Evolutionary conservation across 1,140 invertebrate species (phyloP).

Genomic region (Cotesia typhae): DNA sequence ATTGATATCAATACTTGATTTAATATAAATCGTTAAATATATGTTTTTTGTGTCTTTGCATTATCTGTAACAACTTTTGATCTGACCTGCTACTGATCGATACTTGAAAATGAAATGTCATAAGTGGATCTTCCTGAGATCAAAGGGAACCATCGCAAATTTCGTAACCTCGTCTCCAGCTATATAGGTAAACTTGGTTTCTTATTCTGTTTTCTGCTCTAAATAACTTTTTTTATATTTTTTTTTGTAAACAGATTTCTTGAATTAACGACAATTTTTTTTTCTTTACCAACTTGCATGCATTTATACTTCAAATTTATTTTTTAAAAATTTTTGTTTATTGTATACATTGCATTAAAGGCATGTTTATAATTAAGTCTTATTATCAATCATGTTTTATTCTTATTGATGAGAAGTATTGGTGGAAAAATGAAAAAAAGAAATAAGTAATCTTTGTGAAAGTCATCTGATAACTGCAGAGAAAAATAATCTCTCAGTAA

Average conservation of each 20-base stretch:
- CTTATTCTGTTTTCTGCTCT: conserved; percentile 52
- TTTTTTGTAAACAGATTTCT: conserved; percentile 39
- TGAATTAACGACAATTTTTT: not conserved
- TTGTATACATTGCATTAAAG: too few relatives aligned
- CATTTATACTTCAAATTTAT: too few relatives aligned
- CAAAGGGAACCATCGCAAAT: conserved; percentile 97
- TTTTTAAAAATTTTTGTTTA: too few relatives aligned
- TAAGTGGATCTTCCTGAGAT: conserved; percentile 95
- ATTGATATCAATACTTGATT: conserved; percentile 48
- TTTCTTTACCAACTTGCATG: too few relatives aligned
- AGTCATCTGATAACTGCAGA: too few relatives aligned
- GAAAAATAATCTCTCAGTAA: too few relatives aligned
- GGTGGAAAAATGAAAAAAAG: too few relatives aligned
- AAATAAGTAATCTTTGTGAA: too few relatives aligned
- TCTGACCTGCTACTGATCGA: conserved; percentile 60
- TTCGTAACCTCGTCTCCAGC: conserved; percentile 96
- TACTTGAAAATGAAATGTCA: conserved; percentile 57
- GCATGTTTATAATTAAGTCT: too few relatives aligned
- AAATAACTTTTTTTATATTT: conserved; percentile 45
- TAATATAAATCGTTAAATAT: conserved; percentile 58
- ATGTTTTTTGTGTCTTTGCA: conserved; percentile 66
- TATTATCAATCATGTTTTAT: too few relatives aligned
- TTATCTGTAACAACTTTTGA: conserved; percentile 64
- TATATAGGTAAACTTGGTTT: conserved; percentile 86
- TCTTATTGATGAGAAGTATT: too few relatives aligned